Evolutionary conservation across 2,888 invertebrate genomes (phyloP).

Genomic region (Glomeris marginata): DNA sequence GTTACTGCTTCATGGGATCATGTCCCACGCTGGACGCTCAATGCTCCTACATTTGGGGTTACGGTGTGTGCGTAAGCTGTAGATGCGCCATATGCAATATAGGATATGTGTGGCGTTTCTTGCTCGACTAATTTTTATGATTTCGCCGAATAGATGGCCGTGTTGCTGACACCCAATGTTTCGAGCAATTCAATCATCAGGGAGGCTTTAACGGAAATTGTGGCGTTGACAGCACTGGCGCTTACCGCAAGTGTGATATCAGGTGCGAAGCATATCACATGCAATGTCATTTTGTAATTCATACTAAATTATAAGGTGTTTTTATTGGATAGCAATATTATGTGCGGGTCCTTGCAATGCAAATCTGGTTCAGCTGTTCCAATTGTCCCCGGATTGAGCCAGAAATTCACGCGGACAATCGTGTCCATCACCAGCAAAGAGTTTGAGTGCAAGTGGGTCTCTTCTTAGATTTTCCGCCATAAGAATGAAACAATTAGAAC

Average conservation of each 20-base stretch:
- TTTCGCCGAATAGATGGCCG: constrained; percentile 39
- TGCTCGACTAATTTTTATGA: neutral
- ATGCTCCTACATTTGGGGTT: constrained; percentile 77
- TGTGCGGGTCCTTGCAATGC: constrained; percentile 90
- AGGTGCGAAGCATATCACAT: constrained; percentile 53
- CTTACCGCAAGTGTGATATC: constrained; percentile 69
- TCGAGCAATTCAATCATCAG: constrained; percentile 86
- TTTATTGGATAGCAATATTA: constrained; percentile 51
- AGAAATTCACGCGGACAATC: constrained; percentile 71
- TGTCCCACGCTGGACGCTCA: constrained; percentile 78
- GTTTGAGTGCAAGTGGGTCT: constrained; percentile 85
- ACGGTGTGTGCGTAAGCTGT: constrained; percentile 33
- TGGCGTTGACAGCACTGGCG: constrained; percentile 59
- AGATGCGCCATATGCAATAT: neutral
- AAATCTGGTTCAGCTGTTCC: constrained; percentile 73
- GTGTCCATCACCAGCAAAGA: constrained; percentile 76
- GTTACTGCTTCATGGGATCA: constrained; percentile 80
- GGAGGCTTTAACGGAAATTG: constrained; percentile 94
- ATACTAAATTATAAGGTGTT: no score
- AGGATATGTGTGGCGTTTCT: neutral
- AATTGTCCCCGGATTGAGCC: constrained; percentile 58
- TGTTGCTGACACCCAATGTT: constrained; percentile 74
- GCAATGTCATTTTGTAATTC: no score
- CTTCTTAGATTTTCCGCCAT: no score
- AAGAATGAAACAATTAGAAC: no score